Percentiles rank a stretch among this genome's conserved stretches.
These are phyloP conservation scores for Passerculus sandwichensis DNA, from an alignment of 2,797 vertebrate species.

Conservation along the genomic window DNA sequence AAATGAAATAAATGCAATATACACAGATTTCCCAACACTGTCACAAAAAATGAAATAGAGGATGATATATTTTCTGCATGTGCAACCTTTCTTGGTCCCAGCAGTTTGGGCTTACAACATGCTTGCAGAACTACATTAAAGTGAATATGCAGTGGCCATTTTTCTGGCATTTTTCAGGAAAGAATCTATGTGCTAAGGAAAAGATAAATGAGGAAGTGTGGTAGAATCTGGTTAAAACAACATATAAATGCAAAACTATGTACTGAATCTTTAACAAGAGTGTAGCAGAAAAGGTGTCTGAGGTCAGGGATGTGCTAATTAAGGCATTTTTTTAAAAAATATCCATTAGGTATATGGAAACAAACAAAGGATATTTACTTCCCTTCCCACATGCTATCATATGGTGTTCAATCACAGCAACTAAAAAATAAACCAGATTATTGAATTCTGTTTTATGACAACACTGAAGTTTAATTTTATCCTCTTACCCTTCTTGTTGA, in stretches of 20 bases:
- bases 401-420: background rate
- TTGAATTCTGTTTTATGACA: background rate
- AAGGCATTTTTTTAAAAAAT: background rate
- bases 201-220: background rate
- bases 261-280: background rate
- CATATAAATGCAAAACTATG: background rate
- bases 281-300: background rate
- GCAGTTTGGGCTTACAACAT: background rate
- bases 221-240: background rate
- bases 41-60: background rate
- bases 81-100: background rate
- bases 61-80: background rate
- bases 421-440: background rate
- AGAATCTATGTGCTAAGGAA: background rate
- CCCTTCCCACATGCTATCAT: background rate
- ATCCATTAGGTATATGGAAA: background rate
- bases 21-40: background rate
- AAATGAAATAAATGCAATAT: background rate
- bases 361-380: background rate
- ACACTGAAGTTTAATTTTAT: background rate
- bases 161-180: background rate
- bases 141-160: background rate
- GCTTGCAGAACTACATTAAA: background rate
- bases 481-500: background rate
- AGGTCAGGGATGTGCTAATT: background rate